These are phyloP conservation scores for Macquaria ambigua DNA, from an alignment of 2,113 vertebrate genomes.

Conservation along the genomic window DNA sequence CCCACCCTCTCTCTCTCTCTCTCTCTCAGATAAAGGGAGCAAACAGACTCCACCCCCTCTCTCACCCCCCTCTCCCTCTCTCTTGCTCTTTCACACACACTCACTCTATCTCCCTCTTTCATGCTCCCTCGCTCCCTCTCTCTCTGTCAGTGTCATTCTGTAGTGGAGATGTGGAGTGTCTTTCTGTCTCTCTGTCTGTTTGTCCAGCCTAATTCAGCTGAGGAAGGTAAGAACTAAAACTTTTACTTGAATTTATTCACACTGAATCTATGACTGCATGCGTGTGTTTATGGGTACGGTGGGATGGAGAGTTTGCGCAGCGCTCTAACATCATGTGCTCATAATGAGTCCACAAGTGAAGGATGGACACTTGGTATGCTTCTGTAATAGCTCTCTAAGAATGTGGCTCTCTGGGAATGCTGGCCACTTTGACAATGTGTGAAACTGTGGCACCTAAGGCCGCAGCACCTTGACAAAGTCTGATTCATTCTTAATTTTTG, in stretches of 20 bases:
- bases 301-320: slow-evolving; percentile 45
- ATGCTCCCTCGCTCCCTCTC: slow-evolving; percentile 75
- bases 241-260: slow-evolving; percentile 44
- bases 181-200: slow-evolving; percentile 83
- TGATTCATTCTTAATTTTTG: background rate
- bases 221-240: slow-evolving; percentile 85
- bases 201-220: slow-evolving; percentile 84
- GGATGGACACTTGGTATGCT: slow-evolving; percentile 42
- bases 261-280: background rate
- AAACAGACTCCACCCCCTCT: slow-evolving; percentile 79
- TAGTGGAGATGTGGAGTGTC: slow-evolving; percentile 87
- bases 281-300: background rate
- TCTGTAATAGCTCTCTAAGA: slow-evolving; percentile 27
- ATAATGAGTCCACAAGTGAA: slow-evolving; percentile 47
- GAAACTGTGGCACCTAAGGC: slow-evolving; percentile 38
- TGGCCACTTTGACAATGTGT: slow-evolving; percentile 42
- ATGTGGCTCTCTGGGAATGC: slow-evolving; percentile 29
- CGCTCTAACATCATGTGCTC: slow-evolving; percentile 27
- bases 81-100: slow-evolving; percentile 56
- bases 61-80: slow-evolving; percentile 48
- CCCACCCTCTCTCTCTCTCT: slow-evolving; percentile 47
- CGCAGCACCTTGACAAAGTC: background rate
- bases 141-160: slow-evolving; percentile 82
- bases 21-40: slow-evolving; percentile 73
- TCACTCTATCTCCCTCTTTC: slow-evolving; percentile 65